Evolutionary conservation across 1,140 invertebrate genomes (phyloP).

Genomic region (Nebria ingens): DNA sequence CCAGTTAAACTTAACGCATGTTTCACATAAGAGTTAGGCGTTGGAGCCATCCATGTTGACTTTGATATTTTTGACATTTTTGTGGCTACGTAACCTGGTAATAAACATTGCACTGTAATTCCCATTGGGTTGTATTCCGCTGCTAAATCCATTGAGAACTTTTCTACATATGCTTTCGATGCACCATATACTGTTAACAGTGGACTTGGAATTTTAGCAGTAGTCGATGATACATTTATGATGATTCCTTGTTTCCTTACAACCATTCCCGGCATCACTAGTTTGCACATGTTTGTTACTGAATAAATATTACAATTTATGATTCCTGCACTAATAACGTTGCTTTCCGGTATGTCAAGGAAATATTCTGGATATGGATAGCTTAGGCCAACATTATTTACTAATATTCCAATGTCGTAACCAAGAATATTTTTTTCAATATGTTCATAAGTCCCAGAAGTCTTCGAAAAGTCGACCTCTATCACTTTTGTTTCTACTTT

Average conservation of each 20-base stretch:
- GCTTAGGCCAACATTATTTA: slow-evolving; percentile 94
- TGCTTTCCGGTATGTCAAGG: slow-evolving; percentile 52
- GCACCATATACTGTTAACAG: slow-evolving; percentile 81
- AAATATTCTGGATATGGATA: slow-evolving; percentile 83
- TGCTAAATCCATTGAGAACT: slow-evolving; percentile 69
- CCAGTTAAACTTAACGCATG: slow-evolving; percentile 68
- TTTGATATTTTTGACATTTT: slow-evolving; percentile 84
- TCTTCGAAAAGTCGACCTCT: slow-evolving; percentile 71
- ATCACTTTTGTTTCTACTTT: slow-evolving; percentile 73
- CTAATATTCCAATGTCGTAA: slow-evolving; percentile 80
- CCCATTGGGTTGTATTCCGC: slow-evolving; percentile 69
- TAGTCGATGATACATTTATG: slow-evolving; percentile 84
- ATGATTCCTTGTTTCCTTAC: slow-evolving; percentile 74
- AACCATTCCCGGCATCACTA: slow-evolving; percentile 84
- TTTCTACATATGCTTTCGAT: slow-evolving; percentile 81
- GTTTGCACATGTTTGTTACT: slow-evolving; percentile 69
- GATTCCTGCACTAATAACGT: slow-evolving; percentile 44
- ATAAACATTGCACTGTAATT: slow-evolving; percentile 72
- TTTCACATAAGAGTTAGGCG: slow-evolving; percentile 64
- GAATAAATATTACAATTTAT: slow-evolving; percentile 64
- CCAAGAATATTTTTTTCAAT: slow-evolving; percentile 64
- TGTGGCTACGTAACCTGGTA: slow-evolving; percentile 83
- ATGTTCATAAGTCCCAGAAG: slow-evolving; percentile 58
- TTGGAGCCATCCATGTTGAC: slow-evolving; percentile 69
- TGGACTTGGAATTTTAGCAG: slow-evolving; percentile 69